A percentile compares a stretch with the other conserved stretches of the same genome.
Evolutionary conservation across 2,797 vertebrate species (phyloP).

Genomic region (Taenioides sp.): DNA sequence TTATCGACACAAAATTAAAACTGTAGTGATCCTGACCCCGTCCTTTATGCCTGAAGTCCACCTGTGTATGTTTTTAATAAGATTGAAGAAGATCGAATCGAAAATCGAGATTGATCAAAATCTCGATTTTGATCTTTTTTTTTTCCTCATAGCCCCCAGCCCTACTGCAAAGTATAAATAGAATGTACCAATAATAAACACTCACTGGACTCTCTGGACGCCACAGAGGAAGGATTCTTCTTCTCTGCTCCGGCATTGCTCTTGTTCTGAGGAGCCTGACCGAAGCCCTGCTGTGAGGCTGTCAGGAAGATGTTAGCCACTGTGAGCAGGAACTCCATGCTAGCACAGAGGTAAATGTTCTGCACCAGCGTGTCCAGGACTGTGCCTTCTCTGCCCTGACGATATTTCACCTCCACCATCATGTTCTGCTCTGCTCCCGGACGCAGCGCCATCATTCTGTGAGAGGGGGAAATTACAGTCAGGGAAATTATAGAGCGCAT

Average conservation of each 20-base stretch:
- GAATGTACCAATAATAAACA: neutral
- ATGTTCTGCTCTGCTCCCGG: slow-evolving; percentile 86
- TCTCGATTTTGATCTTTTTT: too few species aligned
- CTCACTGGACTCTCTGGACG: slow-evolving; percentile 82
- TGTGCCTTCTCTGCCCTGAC: slow-evolving; percentile 83
- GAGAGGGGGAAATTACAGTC: neutral
- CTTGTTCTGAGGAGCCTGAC: slow-evolving; percentile 63
- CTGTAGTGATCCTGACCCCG: too few species aligned
- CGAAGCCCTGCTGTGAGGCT: slow-evolving; percentile 84
- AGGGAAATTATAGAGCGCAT: neutral
- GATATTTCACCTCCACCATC: slow-evolving; percentile 92
- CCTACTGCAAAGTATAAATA: too few species aligned
- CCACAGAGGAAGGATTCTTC: slow-evolving; percentile 63
- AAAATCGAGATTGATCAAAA: too few species aligned
- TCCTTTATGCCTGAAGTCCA: too few species aligned
- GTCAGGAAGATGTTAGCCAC: slow-evolving; percentile 92
- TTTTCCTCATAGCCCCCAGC: too few species aligned
- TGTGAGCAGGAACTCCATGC: slow-evolving; percentile 94
- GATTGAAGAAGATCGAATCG: too few species aligned
- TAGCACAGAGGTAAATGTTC: slow-evolving; percentile 94
- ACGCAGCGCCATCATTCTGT: slow-evolving; percentile 93
- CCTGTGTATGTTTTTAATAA: too few species aligned
- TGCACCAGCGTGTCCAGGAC: slow-evolving; percentile 84
- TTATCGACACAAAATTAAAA: too few species aligned
- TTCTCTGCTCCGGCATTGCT: slow-evolving; percentile 57